Base-by-base conservation (phyloP, 2,113 vertebrate genomes). In the Piaya cayana region DNA sequence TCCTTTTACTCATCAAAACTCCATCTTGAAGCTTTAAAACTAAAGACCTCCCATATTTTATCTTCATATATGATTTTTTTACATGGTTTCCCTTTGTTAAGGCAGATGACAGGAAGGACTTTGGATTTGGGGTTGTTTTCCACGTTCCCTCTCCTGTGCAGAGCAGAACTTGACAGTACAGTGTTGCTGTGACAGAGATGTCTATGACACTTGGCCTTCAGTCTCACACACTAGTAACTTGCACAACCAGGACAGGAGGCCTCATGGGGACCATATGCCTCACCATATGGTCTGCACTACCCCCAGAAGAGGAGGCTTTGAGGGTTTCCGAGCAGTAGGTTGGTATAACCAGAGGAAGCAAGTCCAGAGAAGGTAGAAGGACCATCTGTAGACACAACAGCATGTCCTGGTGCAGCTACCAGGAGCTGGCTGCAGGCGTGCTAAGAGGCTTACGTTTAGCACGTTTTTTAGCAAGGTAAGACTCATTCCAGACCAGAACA, bases 101-200 rank as follows among this genome's bases (percentile, higher is more conserved):
- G 36, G 55, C 67, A 72, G 69, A 82, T 30, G 50, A 90, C 71
- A 95, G 72, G 65, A 91, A 14, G 11, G 56, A 87, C 26, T 65
- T 30, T 34, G 71, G 70, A 43, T 16, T 70, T 67, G 34, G 56
- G 49, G 55, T 85, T 96, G 50, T 63, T 91, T 95, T 76, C 84
- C 71, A 50, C 18, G 2, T 70, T 85, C 67, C 36, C 80, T 63
- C 82, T 64, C 23, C 29, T 50, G 65, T 0, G 14, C 67, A 91
- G 77, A 79, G 58, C 92, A 95, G 79, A 75, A 92, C 92, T 94
- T 70, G 87, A 82, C 92, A 91, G 85, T 52, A 67, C 92, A 89
- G 92, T 92, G 95, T 95, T 96, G 94, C 85, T 85, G 85, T 94
- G 68, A 92, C 77, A 76, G 92, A 63, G 85, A 83, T 23, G 64